A percentile compares a stretch with the other conserved stretches of the same genome.
Evolutionary conservation across 2,113 vertebrate genomes (phyloP).

Genomic region (Panthera uncia): DNA sequence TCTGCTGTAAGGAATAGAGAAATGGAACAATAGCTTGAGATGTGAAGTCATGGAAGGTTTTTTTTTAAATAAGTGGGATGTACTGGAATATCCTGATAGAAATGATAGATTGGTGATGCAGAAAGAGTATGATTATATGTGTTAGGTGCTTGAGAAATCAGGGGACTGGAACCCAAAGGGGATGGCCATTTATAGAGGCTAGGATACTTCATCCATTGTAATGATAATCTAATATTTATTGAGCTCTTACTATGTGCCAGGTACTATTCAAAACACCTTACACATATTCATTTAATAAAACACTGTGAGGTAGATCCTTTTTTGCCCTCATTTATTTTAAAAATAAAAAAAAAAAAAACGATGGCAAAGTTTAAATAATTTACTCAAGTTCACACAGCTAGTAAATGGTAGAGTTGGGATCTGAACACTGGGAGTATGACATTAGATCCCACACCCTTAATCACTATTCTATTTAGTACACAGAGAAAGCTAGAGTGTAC

Average conservation of each 20-base stretch:
- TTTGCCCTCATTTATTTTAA: neutral
- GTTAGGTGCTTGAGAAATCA: neutral
- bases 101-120: neutral
- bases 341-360: neutral
- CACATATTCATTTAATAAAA: neutral
- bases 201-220: neutral
- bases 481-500: neutral
- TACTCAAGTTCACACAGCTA: neutral
- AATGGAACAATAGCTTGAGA: neutral
- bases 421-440: neutral
- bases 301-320: neutral
- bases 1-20: neutral
- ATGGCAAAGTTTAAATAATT: neutral
- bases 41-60: neutral
- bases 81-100: neutral
- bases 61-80: neutral
- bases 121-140: neutral
- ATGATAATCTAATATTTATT: constrained; percentile 22
- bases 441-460: constrained; percentile 2
- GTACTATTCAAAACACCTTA: constrained; percentile 31
- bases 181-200: neutral
- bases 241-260: neutral
- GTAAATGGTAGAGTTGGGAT: neutral
- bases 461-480: neutral
- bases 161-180: neutral